Base-by-base conservation (phyloP, 2,113 vertebrate genomes). In the Nothoprocta perdicaria region DNA sequence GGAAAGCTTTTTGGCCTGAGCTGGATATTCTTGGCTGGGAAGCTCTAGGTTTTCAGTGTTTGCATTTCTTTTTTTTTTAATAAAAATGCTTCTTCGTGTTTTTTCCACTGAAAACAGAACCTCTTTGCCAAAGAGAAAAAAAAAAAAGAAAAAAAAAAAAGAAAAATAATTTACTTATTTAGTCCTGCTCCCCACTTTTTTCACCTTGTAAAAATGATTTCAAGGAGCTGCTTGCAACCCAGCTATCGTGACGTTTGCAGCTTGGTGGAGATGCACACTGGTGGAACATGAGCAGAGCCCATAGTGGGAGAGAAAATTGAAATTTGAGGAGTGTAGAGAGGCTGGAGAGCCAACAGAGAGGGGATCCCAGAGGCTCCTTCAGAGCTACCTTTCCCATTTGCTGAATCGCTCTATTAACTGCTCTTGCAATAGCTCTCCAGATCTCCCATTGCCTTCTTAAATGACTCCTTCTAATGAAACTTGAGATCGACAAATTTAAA, bases 401-500 rank as follows among this genome's bases (percentile, higher is more conserved):
- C 55, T 53, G 31, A 29, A 17, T 62, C 4, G 0, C 38, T 78
- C 38, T 15, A 4, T 67, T 13, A 67, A 84, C 83, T 27, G 24
- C 50, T 50, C 73, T 69, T 58, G n/a, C 80, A 35, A 43, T 19
- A n/a, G 57, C 69, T 48, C 71, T 55, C 45, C 63, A 67, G 63
- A 46, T 22, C 48, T 46, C 43, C 63, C 57, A 41, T 63, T 66
- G 24, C 71, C 40, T 60, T 38, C 45, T 23, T 26, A 1, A 82
- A 67, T n/a, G 1, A 2, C 58, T 92, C 80, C 50, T 24, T 11
- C 60, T 50, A 60, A 66, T 74, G 89, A 95, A 97, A 95, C 92
- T 80, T 71, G 95, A 87, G 92, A 83, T 89, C 10, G 13, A 87
- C 86, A 75, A 57, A 95, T 95, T 95, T 88, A 75, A 89, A 91